Evolutionary conservation across 2,113 vertebrate species (phyloP), one percentile per base, ranked within the genome.

Genomic region (Dunckerocampus dactyliophorus): DNA sequence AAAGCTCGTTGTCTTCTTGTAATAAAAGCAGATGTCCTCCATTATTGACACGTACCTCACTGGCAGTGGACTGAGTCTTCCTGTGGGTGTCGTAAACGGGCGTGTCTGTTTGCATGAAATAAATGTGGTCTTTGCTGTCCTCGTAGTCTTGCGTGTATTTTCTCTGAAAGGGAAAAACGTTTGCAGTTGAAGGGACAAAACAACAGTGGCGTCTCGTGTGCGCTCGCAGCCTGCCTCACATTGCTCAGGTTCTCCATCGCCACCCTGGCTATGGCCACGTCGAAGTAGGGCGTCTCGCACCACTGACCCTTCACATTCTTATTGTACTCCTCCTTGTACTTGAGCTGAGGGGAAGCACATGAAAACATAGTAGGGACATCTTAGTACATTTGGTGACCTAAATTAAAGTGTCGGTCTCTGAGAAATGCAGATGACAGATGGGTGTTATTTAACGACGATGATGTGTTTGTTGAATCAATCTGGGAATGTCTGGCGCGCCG

Each of bases 41-140:
- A 12, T 12, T 7, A 1, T 21, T 17, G 28, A 13, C n/a, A 65
- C 88, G 79, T 80, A 98, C 97, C 91, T 92, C 88, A 77, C 96
- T 99, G 59, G 92, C 87, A 0, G 89, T 85, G 6, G 90, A 13
- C 2, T 92, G 87, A 67, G 91, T 91, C 71, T 92, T 86, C 70
- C 98, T 99, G 55, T 95, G 93, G 51, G 88, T 69, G 37, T 88
- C 83, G 19, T 99, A 99, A 17, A 95, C 92, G 1, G 96, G 97
- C 6, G 97, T 99, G 42, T 96, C 94, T 0, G 96, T 99, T 85
- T 98, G 94, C 95, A 98, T 96, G 80, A 94, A 98, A 88, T 95
- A 93, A 83, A 99, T 95, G 89, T 94, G 94, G 92, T 98, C 97
- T 93, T 99, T 99, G 0, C 69, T 66, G 12, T 85, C 88, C 79